Evolutionary conservation across 1,140 invertebrate species (phyloP).

Genomic region (Aphelinus certus): DNA sequence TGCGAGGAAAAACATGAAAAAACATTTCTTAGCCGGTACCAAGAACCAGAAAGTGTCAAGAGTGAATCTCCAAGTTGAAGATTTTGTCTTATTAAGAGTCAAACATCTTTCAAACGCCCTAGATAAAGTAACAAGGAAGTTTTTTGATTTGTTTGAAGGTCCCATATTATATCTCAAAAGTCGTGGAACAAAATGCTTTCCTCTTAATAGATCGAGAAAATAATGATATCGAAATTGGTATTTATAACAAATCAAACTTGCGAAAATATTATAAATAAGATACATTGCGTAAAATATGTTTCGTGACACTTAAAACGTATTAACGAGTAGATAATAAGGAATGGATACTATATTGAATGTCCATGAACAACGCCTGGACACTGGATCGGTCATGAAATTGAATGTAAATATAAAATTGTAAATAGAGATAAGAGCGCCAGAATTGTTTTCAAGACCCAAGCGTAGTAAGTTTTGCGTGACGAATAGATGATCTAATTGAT

Average conservation of each 20-base stretch:
- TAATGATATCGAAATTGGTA: neutral
- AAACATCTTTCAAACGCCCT: neutral
- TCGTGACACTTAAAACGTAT: too few relatives aligned
- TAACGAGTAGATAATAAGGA: too few relatives aligned
- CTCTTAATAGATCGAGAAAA: neutral
- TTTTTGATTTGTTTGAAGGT: neutral
- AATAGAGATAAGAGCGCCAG: too few relatives aligned
- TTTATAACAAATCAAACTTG: constrained; percentile 3
- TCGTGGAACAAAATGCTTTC: neutral
- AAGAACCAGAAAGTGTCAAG: neutral
- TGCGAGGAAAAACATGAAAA: neutral
- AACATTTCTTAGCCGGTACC: neutral
- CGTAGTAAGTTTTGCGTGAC: too few relatives aligned
- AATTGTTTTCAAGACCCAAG: too few relatives aligned
- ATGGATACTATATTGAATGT: too few relatives aligned
- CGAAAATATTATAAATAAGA: neutral
- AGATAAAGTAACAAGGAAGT: neutral
- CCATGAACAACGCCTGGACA: too few relatives aligned
- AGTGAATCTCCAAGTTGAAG: neutral
- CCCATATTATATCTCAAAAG: neutral
- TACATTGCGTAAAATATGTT: too few relatives aligned
- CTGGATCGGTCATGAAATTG: too few relatives aligned
- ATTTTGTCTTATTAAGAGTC: neutral
- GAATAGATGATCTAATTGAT: too few relatives aligned
- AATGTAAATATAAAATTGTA: too few relatives aligned